Percentiles rank a stretch among this genome's conserved stretches.
Conservation (phyloP, 2,888 invertebrate species). For the Crioceris asparagi region DNA sequence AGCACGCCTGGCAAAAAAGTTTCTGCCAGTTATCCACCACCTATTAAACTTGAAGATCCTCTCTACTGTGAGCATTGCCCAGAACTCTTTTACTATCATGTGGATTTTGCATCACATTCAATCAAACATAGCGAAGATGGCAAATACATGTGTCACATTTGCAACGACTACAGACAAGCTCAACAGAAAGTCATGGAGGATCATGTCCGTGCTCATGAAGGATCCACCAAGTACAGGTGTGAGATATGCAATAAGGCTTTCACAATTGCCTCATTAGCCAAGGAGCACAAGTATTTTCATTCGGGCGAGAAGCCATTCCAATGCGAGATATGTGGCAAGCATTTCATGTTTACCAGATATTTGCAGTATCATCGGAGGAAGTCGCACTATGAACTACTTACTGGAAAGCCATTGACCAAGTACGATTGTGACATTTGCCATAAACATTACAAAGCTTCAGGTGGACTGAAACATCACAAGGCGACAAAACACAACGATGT, state of each 20-base stretch:
- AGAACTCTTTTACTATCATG: constrained; percentile 7
- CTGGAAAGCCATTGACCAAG: constrained; percentile 27
- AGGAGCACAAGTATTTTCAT: constrained; percentile 36
- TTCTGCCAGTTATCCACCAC: constrained; percentile 9
- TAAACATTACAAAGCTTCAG: constrained; percentile 29
- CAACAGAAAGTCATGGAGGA: constrained; percentile 27
- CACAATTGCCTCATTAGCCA: constrained; percentile 38
- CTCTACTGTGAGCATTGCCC: constrained; percentile 8
- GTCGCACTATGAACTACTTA: constrained; percentile 37
- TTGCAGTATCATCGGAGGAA: constrained; percentile 38
- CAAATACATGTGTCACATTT: constrained; percentile 15
- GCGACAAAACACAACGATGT: constrained; percentile 29
- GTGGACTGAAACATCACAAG: constrained; percentile 35
- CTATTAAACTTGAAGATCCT: constrained; percentile 8
- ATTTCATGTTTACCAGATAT: constrained; percentile 38
- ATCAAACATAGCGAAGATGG: constrained; percentile 11
- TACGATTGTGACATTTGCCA: constrained; percentile 39
- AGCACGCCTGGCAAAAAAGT: no score
- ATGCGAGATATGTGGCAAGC: constrained; percentile 42
- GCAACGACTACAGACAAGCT: constrained; percentile 5
- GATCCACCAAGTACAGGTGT: constrained; percentile 37
- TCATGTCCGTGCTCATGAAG: constrained; percentile 37
- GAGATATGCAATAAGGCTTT: constrained; percentile 39
- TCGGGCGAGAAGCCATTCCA: constrained; percentile 41
- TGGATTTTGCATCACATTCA: constrained; percentile 14